phyloP scores from a whole-genome alignment of 2,797 vertebrate genomes.

The Diglossa cyanea region DNA sequence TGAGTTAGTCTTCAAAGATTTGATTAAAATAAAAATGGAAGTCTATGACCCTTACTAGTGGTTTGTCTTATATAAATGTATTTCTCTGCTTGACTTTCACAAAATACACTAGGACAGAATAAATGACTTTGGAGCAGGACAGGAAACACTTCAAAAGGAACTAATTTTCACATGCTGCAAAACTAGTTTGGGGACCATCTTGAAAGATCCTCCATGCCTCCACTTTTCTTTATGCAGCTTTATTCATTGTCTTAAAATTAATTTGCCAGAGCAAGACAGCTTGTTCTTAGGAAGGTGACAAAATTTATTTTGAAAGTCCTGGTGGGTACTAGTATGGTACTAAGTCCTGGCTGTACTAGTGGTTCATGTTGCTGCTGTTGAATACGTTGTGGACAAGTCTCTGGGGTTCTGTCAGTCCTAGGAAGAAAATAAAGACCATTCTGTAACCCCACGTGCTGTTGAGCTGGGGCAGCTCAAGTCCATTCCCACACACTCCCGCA shows the following conservation, averaged over 20 bases:
- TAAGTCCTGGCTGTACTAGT: not conserved
- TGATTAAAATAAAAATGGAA: not conserved
- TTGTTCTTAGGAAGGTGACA: not conserved
- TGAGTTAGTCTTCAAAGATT: not conserved
- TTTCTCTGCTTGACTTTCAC: not conserved
- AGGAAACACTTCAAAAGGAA: not conserved
- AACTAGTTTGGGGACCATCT: not conserved
- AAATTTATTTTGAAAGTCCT: not conserved
- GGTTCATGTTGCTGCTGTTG: not conserved
- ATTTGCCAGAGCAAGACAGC: not conserved
- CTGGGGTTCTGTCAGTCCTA: not conserved
- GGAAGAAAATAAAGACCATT: not conserved
- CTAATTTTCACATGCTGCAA: not conserved
- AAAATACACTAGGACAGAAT: not conserved
- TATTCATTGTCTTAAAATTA: not conserved
- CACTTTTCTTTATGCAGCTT: not conserved
- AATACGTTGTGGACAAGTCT: not conserved
- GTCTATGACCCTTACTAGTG: not conserved
- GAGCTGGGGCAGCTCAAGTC: not conserved
- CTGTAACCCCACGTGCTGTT: accelerated
- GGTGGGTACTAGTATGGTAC: not conserved
- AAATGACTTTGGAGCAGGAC: not conserved
- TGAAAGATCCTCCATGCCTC: not conserved
- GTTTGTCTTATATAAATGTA: not conserved
- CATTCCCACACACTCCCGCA: not conserved